phyloP scores from a whole-genome alignment of 2,113 vertebrate genomes.

The Melanocharis versteri region DNA sequence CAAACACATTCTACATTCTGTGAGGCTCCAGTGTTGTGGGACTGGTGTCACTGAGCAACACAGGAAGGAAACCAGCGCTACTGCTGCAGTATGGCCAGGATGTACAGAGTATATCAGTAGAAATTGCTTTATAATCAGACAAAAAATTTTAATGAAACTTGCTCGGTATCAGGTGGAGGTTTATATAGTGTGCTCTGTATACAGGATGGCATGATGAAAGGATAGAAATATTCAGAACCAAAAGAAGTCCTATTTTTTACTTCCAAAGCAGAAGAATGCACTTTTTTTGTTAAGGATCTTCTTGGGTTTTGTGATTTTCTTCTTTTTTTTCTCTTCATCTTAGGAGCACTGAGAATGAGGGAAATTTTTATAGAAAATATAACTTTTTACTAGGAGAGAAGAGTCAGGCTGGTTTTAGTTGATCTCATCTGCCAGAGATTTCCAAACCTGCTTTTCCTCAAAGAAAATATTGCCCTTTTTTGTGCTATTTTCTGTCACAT shows the following conservation, averaged over 20 bases:
- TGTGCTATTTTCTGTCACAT: neutral
- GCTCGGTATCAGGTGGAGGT: neutral
- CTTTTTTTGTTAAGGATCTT: neutral
- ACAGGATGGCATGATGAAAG: neutral
- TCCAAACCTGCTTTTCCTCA: neutral
- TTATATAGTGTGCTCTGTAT: neutral
- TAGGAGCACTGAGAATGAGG: neutral
- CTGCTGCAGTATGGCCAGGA: neutral
- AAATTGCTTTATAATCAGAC: neutral
- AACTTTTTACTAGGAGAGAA: neutral
- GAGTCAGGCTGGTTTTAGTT: neutral
- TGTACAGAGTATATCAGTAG: neutral
- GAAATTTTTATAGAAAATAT: neutral
- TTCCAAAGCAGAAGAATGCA: neutral
- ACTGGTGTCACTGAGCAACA: conserved; percentile 71
- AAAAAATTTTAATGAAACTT: conserved; percentile 10
- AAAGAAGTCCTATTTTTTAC: neutral
- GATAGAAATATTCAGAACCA: neutral
- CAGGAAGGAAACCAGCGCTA: neutral
- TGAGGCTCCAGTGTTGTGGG: conserved; percentile 52
- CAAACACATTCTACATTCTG: conserved; percentile 41
- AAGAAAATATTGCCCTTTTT: neutral
- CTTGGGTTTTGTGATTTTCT: neutral
- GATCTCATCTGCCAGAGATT: neutral
- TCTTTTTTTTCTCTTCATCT: neutral